phyloP scores from a whole-genome alignment of 2,113 vertebrate genomes.

The Rattus rattus region DNA sequence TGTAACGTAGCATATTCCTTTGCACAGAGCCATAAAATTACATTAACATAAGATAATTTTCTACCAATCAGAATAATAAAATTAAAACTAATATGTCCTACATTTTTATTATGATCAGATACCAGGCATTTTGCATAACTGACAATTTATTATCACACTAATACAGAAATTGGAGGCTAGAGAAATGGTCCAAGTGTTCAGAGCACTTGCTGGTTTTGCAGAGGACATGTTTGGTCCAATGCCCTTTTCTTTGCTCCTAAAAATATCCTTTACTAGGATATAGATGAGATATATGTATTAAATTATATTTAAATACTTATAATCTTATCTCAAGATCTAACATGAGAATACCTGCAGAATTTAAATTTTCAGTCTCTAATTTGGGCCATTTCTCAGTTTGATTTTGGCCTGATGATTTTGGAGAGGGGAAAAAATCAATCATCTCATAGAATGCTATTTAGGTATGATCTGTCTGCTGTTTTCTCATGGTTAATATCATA shows the following conservation, averaged over 20 bases:
- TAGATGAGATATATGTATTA: not conserved
- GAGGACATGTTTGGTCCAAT: not conserved
- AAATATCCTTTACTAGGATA: not conserved
- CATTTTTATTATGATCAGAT: not conserved
- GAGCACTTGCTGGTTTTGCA: not conserved
- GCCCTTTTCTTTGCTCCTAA: not conserved
- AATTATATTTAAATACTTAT: not conserved
- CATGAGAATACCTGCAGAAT: not conserved
- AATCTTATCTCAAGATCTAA: not conserved
- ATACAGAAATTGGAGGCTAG: conserved; percentile 16
- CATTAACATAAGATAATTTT: not conserved
- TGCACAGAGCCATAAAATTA: not conserved
- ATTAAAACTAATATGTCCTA: conserved; percentile 22
- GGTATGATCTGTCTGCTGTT: not conserved
- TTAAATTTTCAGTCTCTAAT: not conserved
- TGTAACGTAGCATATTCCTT: not conserved
- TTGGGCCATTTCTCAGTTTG: not conserved
- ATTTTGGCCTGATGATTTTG: not conserved
- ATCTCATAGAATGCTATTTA: not conserved
- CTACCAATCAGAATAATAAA: not conserved
- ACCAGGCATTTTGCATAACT: not conserved
- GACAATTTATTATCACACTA: conserved; percentile 16
- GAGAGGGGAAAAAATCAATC: not conserved
- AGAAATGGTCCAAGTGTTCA: not conserved
- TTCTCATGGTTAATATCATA: not conserved